Conservation (phyloP, 2,888 invertebrate species). For the Lissocephala sabroskyi region DNA sequence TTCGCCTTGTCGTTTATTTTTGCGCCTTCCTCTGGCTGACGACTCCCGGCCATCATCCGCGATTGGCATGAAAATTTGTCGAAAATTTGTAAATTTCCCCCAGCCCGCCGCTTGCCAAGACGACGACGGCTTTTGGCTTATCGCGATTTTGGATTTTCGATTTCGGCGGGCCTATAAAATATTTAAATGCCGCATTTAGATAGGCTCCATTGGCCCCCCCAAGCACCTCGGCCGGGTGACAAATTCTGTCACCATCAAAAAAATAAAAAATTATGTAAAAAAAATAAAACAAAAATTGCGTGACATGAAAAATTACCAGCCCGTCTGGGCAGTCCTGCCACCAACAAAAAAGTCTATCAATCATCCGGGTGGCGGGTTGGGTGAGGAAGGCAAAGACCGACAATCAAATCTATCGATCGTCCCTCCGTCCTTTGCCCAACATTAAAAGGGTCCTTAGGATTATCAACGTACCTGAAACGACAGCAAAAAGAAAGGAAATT, state of each 20-base stretch:
- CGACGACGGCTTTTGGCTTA: not conserved
- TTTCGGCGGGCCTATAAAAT: constrained; percentile 30
- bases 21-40: constrained; percentile 37
- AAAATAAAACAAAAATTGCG: not conserved
- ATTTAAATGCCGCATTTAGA: constrained; percentile 39
- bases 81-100: constrained; percentile 16
- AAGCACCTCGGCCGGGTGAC: not conserved
- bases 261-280: too few species aligned
- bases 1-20: constrained; percentile 3
- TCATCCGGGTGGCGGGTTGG: constrained; percentile 4
- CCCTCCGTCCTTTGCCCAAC: too few species aligned
- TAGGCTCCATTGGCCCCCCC: too few species aligned
- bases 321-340: not conserved
- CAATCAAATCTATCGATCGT: too few species aligned
- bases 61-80: constrained; percentile 30
- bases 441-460: too few species aligned
- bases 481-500: not conserved
- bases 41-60: not conserved
- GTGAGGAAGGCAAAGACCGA: too few species aligned
- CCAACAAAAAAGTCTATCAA: constrained; percentile 6
- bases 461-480: not conserved
- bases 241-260: too few species aligned
- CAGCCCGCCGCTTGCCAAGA: not conserved
- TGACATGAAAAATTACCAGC: constrained; percentile 11
- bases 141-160: constrained; percentile 6